Base-by-base conservation (phyloP, 2,113 vertebrate genomes). In the Mus spicilegus region DNA sequence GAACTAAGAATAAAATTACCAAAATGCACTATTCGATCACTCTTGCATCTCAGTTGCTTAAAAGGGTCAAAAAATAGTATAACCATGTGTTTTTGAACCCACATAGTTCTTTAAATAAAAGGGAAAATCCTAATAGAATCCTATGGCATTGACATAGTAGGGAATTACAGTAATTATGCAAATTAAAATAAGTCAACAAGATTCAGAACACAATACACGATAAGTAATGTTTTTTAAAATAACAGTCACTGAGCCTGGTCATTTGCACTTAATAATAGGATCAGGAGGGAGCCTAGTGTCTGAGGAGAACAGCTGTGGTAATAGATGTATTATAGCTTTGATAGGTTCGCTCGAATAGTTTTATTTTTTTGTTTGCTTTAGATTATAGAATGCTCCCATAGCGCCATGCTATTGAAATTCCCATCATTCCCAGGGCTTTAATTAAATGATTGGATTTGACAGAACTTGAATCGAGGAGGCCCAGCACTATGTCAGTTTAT, bases 121-220 rank as follows among this genome's bases (percentile, higher is more conserved):
- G 91, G 86, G 39, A 97, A 97, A 97, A 97, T 97, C 96, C 96
- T 96, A 96, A 96, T 98, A 98, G 95, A 96, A 96, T 98, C 90
- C 39, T 75, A 97, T 90, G 87, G 97, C 95, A 97, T 95, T 95
- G 36, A 97, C 97, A 95, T 93, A 96, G 96, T 92, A 98, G 97
- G 98, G 98, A 98, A 98, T 98, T 97, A 98, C 97, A 98, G 49
- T 98, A 98, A 98, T 98, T 98, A 99, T 98, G 97, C 97, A 98
- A 98, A 98, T 98, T 97, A 97, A 97, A 98, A 98, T 97, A 97
- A 98, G 97, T 90, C 92, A 98, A 98, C 97, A 98, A 98, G 97
- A 97, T 97, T 98, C 97, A 98, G 98, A 96, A 97, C 96, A 98
- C 96, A 98, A 98, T 98, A 73, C 97, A 84, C 11, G 93, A 97